Base-by-base conservation (phyloP, 2,113 vertebrate genomes). In the Strigops habroptila region DNA sequence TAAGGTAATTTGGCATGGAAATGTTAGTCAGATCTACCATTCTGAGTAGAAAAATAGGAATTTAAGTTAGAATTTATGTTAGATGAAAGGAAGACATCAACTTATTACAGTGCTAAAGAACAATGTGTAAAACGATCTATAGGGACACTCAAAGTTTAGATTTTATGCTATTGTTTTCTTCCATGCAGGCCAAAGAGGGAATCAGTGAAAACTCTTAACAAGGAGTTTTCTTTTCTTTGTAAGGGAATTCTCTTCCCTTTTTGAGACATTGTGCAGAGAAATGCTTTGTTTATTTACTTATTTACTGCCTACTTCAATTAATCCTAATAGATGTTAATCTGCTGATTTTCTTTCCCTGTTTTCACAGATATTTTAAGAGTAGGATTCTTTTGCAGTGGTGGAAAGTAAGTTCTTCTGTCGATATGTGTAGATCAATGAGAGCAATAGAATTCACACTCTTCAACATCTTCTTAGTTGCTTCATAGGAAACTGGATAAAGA, bases 21-120 rank as follows among this genome's bases (percentile, higher is more conserved):
- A 95, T 96, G 53, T 74, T 95, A 76, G 41, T 82, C 57, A 89
- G 46, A 76, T 91, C 82, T 92, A 82, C 71, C 46, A 82, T 84
- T 86, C 82, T 88, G 59, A 52, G n/a, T 60, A n/a, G 33, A 70
- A 93, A 53, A 93, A 53, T 21, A 12, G 33, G 8, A 91, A 95
- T 87, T 81, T 65, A 39, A 63, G n/a, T 44, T 13, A 7, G 33
- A 35, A 71, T 84, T 94, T 90, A 39, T 83, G 23, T 31, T 49
- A 71, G 8, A 80, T 74, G 57, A 65, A n/a, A 92, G 19, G 2
- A 48, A 90, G 43, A 39, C 16, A 79, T 44, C n/a, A 43, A 79
- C 3, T 7, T 46, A 59, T n/a, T 71, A 39, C 24, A 90, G 57
- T 39, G 2, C 12, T 28, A 15, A 60, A 18, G 28, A 17, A 23